phyloP scores from a whole-genome alignment of 2,888 invertebrate species.

The Archaeoteleia sp. region DNA sequence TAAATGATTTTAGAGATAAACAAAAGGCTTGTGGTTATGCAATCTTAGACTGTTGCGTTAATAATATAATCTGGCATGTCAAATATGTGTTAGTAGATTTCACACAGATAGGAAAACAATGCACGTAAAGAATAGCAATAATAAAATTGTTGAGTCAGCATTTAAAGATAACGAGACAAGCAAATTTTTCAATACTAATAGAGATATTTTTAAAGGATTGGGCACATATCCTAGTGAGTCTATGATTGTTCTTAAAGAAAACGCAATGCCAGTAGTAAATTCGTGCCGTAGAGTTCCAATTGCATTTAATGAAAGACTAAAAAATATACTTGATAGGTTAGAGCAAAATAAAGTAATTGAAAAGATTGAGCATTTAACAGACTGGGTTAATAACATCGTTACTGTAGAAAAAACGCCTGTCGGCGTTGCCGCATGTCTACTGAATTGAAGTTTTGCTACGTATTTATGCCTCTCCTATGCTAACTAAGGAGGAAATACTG shows the following conservation, averaged over 20 bases:
- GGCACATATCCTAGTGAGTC: constrained; percentile 7
- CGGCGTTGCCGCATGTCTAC: no score
- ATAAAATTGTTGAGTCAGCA: no score
- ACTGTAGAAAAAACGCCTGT: constrained; percentile 1
- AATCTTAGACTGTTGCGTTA: constrained; percentile 16
- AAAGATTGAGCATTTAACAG: constrained; percentile 3
- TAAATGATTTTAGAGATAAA: no score
- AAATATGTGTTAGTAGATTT: no score
- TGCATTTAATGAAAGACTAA: not conserved
- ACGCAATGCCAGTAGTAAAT: constrained; percentile 12
- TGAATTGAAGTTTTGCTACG: no score
- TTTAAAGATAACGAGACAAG: no score
- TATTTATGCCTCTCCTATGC: no score
- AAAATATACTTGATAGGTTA: not conserved
- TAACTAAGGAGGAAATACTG: no score
- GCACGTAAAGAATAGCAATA: no score
- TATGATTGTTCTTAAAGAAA: not conserved
- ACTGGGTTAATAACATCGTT: constrained; percentile 21
- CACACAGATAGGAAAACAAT: no score
- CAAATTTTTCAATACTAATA: constrained; percentile 1
- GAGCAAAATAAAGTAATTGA: constrained; percentile 5
- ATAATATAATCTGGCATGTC: no score
- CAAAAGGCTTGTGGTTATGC: not conserved
- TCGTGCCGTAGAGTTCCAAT: constrained; percentile 3
- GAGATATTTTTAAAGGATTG: constrained; percentile 8